A percentile compares a stretch with the other conserved stretches of the same genome.
Conservation (phyloP, 2,797 vertebrate genomes). For the Argyrosomus regius region DNA sequence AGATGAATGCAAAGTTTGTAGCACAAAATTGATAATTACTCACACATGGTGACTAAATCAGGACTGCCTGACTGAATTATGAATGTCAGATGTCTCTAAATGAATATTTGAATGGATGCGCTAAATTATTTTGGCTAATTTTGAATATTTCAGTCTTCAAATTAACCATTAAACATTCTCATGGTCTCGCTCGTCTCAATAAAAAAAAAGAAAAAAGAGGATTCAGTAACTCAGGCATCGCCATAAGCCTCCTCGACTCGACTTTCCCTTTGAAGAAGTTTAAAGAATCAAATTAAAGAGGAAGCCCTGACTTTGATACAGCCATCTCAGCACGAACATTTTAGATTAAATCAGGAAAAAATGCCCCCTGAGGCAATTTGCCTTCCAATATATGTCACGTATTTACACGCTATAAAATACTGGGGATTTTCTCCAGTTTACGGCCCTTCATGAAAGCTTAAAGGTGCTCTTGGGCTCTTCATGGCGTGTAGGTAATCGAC, state of each 20-base stretch:
- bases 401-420: slow-evolving; percentile 55
- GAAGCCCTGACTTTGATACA: slow-evolving; percentile 63
- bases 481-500: slow-evolving; percentile 55
- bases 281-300: slow-evolving; percentile 63
- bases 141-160: slow-evolving; percentile 62
- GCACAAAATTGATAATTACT: slow-evolving; percentile 22
- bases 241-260: slow-evolving; percentile 49
- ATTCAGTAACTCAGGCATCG: slow-evolving; percentile 36
- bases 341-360: slow-evolving; percentile 69
- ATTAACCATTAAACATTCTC: slow-evolving; percentile 54
- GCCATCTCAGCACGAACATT: slow-evolving; percentile 68
- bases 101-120: slow-evolving; percentile 71
- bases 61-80: slow-evolving; percentile 51
- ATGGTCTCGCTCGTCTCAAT: slow-evolving; percentile 19
- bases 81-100: slow-evolving; percentile 42
- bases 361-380: slow-evolving; percentile 46
- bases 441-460: slow-evolving; percentile 14
- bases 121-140: slow-evolving; percentile 70
- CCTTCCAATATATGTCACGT: slow-evolving; percentile 48
- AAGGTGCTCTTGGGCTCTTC: slow-evolving; percentile 44
- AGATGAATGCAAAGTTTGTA: slow-evolving; percentile 12
- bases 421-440: slow-evolving; percentile 41
- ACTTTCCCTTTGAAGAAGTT: slow-evolving; percentile 73
- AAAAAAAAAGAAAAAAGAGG: slow-evolving; percentile 8
- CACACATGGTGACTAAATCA: slow-evolving; percentile 33